Evolutionary conservation across 1,140 invertebrate genomes (phyloP).

Genomic region (Lepidurus couesii): DNA sequence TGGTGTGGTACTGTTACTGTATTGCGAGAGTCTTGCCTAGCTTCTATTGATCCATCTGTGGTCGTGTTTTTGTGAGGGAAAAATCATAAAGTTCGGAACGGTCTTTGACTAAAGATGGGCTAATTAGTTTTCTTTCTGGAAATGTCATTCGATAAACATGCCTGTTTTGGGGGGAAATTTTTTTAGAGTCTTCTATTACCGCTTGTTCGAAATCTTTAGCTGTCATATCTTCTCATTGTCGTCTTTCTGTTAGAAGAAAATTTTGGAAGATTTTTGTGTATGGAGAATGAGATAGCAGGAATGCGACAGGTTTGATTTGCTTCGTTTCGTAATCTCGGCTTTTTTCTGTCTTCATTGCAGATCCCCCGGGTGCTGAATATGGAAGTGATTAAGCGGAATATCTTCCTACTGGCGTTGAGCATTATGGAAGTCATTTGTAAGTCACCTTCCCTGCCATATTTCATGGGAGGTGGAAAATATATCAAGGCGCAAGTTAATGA

Average conservation of each 20-base stretch:
- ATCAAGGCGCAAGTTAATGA: conserved; percentile 15
- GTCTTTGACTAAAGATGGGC: not conserved
- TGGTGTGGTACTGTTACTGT: not conserved
- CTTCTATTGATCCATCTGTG: not conserved
- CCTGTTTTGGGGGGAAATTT: too few species aligned
- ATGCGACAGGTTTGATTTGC: not conserved
- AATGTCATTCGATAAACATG: not conserved
- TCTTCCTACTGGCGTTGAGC: not conserved
- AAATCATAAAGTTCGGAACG: not conserved
- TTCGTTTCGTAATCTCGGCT: not conserved
- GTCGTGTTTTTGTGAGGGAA: not conserved
- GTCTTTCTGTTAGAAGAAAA: not conserved
- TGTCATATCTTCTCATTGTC: too few species aligned
- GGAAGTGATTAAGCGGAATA: not conserved
- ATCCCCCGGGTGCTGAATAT: not conserved
- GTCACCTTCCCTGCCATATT: not conserved
- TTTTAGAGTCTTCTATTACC: too few species aligned
- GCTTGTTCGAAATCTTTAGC: too few species aligned
- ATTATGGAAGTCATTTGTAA: not conserved
- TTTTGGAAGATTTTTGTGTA: not conserved
- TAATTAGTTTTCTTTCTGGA: conserved; percentile 13
- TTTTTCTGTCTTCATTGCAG: not conserved
- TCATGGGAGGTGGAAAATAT: conserved; percentile 8
- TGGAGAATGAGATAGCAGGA: not conserved
- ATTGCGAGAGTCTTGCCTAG: not conserved